phyloP scores from a whole-genome alignment of 1,140 invertebrate genomes.

The Tribolium madens region DNA sequence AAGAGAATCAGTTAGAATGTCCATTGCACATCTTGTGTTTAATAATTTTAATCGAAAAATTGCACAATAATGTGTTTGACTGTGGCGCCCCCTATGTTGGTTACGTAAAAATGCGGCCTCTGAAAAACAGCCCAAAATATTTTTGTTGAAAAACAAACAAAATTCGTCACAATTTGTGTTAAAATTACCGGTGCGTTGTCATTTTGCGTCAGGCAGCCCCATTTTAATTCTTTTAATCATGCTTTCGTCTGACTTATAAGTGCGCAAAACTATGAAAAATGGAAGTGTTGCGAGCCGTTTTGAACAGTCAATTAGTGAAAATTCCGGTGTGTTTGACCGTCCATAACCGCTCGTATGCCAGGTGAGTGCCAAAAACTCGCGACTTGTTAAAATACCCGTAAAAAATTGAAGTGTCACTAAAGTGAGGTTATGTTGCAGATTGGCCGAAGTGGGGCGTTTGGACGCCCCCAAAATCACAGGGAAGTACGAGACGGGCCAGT shows the following conservation, averaged over 20 bases:
- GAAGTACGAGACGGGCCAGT: constrained; percentile 94
- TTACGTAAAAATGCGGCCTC: constrained; percentile 22
- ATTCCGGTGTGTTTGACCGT: constrained; percentile 48
- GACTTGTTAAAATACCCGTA: not conserved
- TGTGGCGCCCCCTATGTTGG: constrained; percentile 7
- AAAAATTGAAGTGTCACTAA: not conserved
- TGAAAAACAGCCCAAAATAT: constrained; percentile 36
- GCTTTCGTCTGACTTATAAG: constrained; percentile 17
- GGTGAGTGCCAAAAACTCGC: constrained; percentile 34
- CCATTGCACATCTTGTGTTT: not conserved
- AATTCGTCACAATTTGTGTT: constrained; percentile 21
- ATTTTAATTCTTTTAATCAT: no score
- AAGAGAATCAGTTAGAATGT: not conserved
- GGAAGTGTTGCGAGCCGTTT: constrained; percentile 51
- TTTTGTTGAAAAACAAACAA: not conserved
- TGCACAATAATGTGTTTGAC: not conserved
- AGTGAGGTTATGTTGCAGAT: constrained; percentile 66
- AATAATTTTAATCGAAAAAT: not conserved
- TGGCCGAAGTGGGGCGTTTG: constrained; percentile 84
- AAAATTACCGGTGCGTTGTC: not conserved
- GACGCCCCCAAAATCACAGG: constrained; percentile 87
- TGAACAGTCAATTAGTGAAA: constrained; percentile 49
- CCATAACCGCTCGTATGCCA: constrained; percentile 49
- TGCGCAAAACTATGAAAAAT: constrained; percentile 56
- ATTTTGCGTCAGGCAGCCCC: not conserved